Evolutionary conservation across 2,113 vertebrate genomes (phyloP).

Genomic region (Excalfactoria chinensis): DNA sequence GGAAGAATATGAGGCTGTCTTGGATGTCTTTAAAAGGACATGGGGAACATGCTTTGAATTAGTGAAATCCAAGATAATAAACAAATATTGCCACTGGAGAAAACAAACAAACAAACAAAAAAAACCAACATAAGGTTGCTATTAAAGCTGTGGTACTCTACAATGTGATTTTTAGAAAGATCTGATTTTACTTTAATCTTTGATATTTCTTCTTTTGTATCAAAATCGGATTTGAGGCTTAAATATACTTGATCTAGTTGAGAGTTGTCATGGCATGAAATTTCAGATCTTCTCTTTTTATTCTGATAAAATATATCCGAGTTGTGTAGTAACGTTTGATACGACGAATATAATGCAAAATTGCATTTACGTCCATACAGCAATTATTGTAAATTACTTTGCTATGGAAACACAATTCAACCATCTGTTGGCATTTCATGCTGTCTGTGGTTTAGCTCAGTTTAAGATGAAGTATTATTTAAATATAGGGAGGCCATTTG

Average conservation of each 20-base stretch:
- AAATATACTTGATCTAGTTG: slow-evolving; percentile 49
- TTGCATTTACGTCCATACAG: slow-evolving; percentile 79
- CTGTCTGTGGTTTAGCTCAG: slow-evolving; percentile 73
- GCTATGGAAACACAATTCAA: slow-evolving; percentile 85
- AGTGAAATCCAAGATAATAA: slow-evolving; percentile 28
- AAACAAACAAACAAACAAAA: background rate
- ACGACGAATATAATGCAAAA: slow-evolving; percentile 83
- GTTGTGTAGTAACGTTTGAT: slow-evolving; percentile 81
- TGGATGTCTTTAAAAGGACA: background rate
- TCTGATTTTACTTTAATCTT: slow-evolving; percentile 13
- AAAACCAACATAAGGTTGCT: background rate
- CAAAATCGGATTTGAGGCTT: slow-evolving; percentile 63
- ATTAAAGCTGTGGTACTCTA: background rate
- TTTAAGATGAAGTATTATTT: slow-evolving; percentile 77
- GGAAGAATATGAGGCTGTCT: background rate
- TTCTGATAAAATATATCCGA: slow-evolving; percentile 75
- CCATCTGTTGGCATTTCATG: slow-evolving; percentile 84
- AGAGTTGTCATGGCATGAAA: slow-evolving; percentile 59
- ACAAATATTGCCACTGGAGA: slow-evolving; percentile 7
- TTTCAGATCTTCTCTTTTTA: slow-evolving; percentile 68
- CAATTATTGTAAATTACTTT: slow-evolving; percentile 87
- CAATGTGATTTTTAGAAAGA: background rate
- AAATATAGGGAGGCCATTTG: slow-evolving; percentile 67
- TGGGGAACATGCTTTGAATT: slow-evolving; percentile 14
- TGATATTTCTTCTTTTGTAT: slow-evolving; percentile 36